A percentile compares a stretch with the other conserved stretches of the same genome.
phyloP scores from a whole-genome alignment of 92 coral and sea anemone species.

The Parazoanthus darwini region DNA sequence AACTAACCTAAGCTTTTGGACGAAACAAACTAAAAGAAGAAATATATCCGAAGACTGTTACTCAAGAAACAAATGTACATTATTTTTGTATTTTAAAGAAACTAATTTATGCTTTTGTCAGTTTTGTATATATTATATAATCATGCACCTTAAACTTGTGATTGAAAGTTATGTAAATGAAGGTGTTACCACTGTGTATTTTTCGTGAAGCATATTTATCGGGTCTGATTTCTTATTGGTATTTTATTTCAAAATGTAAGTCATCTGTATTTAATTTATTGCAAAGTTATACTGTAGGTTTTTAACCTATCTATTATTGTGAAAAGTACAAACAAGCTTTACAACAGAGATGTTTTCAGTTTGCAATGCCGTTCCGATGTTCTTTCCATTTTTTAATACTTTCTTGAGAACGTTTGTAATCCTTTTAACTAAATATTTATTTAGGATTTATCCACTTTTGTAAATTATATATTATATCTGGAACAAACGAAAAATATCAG shows the following conservation, averaged over 20 bases:
- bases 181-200: background rate
- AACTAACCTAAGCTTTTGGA: background rate
- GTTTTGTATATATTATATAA: conserved; percentile 19
- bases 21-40: background rate
- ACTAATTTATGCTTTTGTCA: conserved; percentile 2
- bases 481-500: background rate
- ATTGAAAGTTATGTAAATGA: background rate
- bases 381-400: background rate
- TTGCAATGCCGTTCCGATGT: background rate
- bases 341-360: background rate
- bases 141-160: background rate
- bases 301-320: background rate
- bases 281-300: background rate
- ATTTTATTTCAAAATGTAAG: background rate
- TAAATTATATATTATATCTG: background rate
- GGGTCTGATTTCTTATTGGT: background rate
- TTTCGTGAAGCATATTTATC: background rate
- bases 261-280: background rate
- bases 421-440: no score
- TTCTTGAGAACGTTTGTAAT: no score
- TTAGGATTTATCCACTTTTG: background rate
- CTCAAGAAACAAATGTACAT: background rate
- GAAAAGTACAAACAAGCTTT: no score
- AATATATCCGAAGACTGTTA: background rate
- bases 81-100: conserved; percentile 36